Base-by-base conservation (phyloP, 2,888 invertebrate genomes). In the Hirudinaria manillensis region DNA sequence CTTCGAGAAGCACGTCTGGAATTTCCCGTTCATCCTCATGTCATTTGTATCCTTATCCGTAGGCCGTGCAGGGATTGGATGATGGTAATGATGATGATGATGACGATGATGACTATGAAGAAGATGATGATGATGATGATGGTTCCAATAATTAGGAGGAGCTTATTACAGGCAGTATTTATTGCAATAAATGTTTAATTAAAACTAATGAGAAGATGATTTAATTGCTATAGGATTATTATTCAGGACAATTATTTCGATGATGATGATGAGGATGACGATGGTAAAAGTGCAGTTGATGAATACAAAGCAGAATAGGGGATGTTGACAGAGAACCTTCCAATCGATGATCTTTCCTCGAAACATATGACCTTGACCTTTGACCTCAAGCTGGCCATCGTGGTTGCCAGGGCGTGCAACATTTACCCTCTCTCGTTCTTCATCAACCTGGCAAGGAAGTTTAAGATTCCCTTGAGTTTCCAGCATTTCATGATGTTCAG, bases 401-500 rank as follows among this genome's bases (percentile, higher is more conserved):
- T 91, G 24, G 87, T 95, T 76, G 96, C 94, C 27, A 89, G 98
- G 77, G 94, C 94, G 0, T 90, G 92, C n/a, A 96, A 96, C 85
- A 92, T 99, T 77, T 99, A 98, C 86, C 96, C 97, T 0, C 86
- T 99, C 29, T 94, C 96, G 29, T 92, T 93, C 85, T 85, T 98
- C 61, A 87, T 98, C 77, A 99, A 99, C 87, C 88, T 98, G 71
- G 94, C 94, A 68, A 91, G 83, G 92, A 95, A 74, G 74, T 84
- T 84, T 77, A 94, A 94, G 84, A 97, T 98, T 82, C 91, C 93
- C 0, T 88, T 89, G 79, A 94, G 94, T 85, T 94, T 96, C 85
- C 97, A 97, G 85, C 97, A 98, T 86, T 96, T 98, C 93, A 89
- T 98, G 75, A 94, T 97, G 87, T 96, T 94, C 87, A 92, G 95